Conservation (phyloP, 1,140 invertebrate species). For the Drosophila lacteicornis region DNA sequence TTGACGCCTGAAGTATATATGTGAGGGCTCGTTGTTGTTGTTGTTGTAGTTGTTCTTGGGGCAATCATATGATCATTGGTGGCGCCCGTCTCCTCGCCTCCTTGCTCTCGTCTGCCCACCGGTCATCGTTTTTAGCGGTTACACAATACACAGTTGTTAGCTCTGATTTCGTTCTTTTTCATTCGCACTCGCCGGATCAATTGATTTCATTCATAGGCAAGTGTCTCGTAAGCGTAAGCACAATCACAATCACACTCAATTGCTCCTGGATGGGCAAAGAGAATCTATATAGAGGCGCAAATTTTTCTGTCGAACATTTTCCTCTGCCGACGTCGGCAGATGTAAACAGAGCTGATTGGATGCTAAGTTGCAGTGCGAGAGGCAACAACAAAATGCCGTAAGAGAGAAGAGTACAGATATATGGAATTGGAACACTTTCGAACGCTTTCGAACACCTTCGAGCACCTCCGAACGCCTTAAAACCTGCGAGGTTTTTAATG, state of each 20-base stretch:
- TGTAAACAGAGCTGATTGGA: no score
- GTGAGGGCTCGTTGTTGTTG: conserved; percentile 6
- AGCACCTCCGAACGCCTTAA: no score
- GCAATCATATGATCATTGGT: conserved; percentile 63
- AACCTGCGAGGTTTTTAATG: no score
- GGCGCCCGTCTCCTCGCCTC: conserved; percentile 29
- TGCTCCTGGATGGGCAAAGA: conserved; percentile 39
- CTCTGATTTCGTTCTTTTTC: conserved; percentile 39
- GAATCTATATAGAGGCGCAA: no score
- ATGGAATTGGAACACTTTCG: no score
- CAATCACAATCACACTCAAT: conserved; percentile 19
- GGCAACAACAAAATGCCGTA: no score
- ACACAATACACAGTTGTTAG: conserved; percentile 65
- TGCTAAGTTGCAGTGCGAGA: no score
- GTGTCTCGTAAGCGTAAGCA: conserved; percentile 18
- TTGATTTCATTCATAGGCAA: conserved; percentile 49
- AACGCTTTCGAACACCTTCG: no score
- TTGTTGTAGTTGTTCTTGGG: conserved; percentile 9
- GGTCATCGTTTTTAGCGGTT: conserved; percentile 52
- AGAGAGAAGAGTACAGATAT: no score
- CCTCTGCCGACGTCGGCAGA: no score
- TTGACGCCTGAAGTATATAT: conserved; percentile 20
- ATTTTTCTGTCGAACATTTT: no score
- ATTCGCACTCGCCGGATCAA: conserved; percentile 37
- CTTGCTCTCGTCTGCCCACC: conserved; percentile 27